Conservation (phyloP, 2,797 vertebrate species). For the Garrulus glandarius region DNA sequence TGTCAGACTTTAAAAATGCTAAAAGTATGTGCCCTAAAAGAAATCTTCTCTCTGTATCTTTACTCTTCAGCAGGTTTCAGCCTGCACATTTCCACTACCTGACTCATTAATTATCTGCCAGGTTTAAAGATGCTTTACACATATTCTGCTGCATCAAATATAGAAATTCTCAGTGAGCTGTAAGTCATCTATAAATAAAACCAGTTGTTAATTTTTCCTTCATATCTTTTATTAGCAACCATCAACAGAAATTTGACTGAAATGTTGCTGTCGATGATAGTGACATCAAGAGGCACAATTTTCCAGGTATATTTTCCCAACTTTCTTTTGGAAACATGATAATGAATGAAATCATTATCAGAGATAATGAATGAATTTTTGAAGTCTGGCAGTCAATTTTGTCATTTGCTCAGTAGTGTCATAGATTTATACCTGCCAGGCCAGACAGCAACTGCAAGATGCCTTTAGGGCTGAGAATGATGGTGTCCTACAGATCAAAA, state of each 20-base stretch:
- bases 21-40: neutral
- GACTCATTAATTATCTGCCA: neutral
- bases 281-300: neutral
- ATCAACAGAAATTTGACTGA: neutral
- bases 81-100: neutral
- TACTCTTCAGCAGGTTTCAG: neutral
- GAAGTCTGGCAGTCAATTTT: neutral
- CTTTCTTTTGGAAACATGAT: neutral
- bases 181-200: neutral
- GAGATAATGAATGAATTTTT: neutral
- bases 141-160: neutral
- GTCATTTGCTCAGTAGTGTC: neutral
- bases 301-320: neutral
- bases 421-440: neutral
- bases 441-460: neutral
- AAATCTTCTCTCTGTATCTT: neutral
- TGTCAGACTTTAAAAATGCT: neutral
- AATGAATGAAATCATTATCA: neutral
- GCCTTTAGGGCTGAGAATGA: neutral
- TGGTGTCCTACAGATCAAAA: neutral
- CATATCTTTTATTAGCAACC: constrained; percentile 1
- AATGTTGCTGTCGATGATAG: neutral
- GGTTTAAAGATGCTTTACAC: neutral
- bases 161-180: neutral
- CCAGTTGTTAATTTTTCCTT: neutral